These are phyloP conservation scores for Megathymus violae DNA, from an alignment of 1,140 invertebrate genomes.

Conservation along the genomic window DNA sequence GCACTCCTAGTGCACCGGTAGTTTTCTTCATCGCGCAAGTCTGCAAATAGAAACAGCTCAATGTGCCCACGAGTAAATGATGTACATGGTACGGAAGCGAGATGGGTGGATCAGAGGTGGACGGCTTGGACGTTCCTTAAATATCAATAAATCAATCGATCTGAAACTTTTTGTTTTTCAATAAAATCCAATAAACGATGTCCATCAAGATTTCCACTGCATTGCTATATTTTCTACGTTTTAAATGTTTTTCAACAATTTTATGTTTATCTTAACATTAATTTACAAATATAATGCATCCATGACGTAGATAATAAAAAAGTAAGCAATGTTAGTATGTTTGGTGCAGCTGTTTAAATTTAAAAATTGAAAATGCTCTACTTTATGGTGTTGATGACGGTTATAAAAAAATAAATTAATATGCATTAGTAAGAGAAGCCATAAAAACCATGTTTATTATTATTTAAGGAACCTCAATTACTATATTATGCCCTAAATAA, in stretches of 20 bases:
- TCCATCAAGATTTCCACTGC: background rate
- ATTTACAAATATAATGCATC: no score
- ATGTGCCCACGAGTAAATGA: constrained; percentile 74
- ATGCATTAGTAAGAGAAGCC: no score
- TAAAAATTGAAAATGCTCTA: no score
- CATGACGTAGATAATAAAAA: no score
- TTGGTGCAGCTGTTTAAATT: no score
- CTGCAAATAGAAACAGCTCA: constrained; percentile 72
- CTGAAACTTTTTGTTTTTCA: background rate
- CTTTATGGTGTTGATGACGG: no score
- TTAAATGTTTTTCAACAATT: background rate
- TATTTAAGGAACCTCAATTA: no score
- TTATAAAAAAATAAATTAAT: no score
- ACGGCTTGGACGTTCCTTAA: constrained; percentile 2
- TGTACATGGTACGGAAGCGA: constrained; percentile 18
- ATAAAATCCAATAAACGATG: background rate
- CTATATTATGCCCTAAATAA: no score
- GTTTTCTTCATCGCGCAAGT: constrained; percentile 25
- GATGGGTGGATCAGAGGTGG: background rate
- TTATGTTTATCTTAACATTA: no score
- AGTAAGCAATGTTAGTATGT: no score
- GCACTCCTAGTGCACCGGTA: constrained; percentile 8
- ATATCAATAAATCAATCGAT: background rate
- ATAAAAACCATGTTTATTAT: no score
- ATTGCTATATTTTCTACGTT: background rate